Conservation (phyloP, 2,797 vertebrate genomes). For the Dendrocincla tyrannina region DNA sequence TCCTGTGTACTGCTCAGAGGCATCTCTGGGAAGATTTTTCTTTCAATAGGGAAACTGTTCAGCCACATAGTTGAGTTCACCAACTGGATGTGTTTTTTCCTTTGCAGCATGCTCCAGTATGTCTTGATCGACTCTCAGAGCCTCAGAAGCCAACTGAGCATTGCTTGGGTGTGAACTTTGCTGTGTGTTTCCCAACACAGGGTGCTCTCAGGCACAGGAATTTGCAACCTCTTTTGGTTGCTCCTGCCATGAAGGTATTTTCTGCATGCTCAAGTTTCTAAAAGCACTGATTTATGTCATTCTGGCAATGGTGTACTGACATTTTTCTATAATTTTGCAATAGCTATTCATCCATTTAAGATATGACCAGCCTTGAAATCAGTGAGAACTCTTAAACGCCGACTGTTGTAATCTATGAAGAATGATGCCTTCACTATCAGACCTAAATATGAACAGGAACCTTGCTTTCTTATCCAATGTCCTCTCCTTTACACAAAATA, state of each 20-base stretch:
- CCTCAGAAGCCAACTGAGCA: neutral
- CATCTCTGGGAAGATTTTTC: neutral
- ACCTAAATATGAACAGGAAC: neutral
- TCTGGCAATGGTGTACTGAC: accelerated
- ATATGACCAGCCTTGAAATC: neutral
- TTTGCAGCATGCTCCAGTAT: neutral
- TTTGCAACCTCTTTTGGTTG: neutral
- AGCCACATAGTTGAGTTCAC: neutral
- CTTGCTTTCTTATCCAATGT: neutral
- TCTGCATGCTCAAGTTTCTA: neutral
- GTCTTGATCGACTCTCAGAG: neutral
- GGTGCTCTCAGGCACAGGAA: neutral
- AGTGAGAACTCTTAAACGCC: neutral
- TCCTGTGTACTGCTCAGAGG: neutral
- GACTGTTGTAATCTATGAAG: neutral
- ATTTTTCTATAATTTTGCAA: neutral
- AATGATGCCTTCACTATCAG: neutral
- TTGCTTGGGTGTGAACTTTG: neutral
- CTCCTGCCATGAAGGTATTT: neutral
- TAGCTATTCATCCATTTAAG: neutral
- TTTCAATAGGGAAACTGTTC: neutral
- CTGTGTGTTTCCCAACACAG: neutral
- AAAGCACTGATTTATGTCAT: neutral
- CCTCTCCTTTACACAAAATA: neutral
- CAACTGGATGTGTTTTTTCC: neutral